These are phyloP conservation scores for Heterotis niloticus DNA, from an alignment of 2,113 vertebrate genomes.

Conservation along the genomic window DNA sequence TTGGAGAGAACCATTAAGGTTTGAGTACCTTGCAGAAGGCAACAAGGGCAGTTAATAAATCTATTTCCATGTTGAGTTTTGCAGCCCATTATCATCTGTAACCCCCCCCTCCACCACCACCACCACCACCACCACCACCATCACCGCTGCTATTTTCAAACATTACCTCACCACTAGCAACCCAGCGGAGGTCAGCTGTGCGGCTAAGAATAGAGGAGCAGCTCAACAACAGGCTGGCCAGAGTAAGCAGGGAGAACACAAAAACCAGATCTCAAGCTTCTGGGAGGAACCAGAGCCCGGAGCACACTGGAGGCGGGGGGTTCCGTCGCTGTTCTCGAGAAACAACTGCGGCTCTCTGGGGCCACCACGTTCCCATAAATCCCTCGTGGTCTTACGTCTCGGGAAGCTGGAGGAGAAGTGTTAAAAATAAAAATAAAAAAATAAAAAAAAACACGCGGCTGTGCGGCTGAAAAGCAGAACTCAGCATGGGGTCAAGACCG, in stretches of 20 bases:
- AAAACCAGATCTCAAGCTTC: conserved; percentile 30
- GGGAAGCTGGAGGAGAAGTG: background rate
- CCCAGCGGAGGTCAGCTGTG: conserved; percentile 37
- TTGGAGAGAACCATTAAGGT: no score
- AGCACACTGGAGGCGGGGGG: background rate
- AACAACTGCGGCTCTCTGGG: background rate
- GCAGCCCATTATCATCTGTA: background rate
- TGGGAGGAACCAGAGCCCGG: background rate
- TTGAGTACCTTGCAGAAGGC: no score
- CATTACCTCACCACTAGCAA: conserved; percentile 41
- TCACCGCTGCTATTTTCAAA: conserved; percentile 23
- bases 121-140: conserved; percentile 35
- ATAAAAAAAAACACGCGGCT: no score
- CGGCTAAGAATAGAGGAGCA: conserved; percentile 54
- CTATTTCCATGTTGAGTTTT: no score
- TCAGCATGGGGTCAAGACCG: background rate
- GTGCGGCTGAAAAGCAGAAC: background rate
- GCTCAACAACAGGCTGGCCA: conserved; percentile 38
- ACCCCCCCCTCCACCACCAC: conserved; percentile 31
- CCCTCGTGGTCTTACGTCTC: background rate
- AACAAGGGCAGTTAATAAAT: no score
- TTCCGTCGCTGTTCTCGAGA: background rate
- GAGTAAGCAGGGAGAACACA: conserved; percentile 44
- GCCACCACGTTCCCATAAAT: background rate
- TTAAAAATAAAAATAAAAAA: background rate